phyloP scores from a whole-genome alignment of 30 jellyfish, hydroid and myxozoan genomes.

The Chrysaora quinquecirrha region DNA sequence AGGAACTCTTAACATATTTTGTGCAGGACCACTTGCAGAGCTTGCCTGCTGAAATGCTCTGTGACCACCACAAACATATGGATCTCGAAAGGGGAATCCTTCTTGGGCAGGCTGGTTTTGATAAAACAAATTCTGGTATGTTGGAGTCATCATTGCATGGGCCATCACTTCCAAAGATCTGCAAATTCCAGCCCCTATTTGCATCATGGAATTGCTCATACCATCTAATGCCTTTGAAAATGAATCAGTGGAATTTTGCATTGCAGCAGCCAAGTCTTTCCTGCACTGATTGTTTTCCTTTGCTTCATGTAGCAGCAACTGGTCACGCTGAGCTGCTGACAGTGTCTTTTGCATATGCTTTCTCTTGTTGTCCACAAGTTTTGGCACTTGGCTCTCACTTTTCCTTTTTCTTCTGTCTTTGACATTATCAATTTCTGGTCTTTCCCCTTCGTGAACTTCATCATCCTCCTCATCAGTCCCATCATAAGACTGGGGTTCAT shows the following conservation, averaged over 20 bases:
- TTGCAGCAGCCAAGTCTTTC: slow-evolving; percentile 25
- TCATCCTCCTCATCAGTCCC: not conserved
- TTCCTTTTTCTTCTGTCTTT: slow-evolving; percentile 18
- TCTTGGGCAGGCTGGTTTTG: slow-evolving; percentile 20
- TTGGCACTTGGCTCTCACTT: slow-evolving; percentile 26
- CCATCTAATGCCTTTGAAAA: slow-evolving; percentile 15
- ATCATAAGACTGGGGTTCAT: not conserved
- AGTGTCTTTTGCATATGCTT: slow-evolving; percentile 11
- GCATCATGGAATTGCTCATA: slow-evolving; percentile 13
- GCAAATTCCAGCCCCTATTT: slow-evolving; percentile 15
- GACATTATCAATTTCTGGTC: slow-evolving; percentile 7
- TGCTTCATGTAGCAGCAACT: slow-evolving; percentile 33
- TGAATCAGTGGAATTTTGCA: slow-evolving; percentile 36
- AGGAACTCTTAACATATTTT: too few species aligned
- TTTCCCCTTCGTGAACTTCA: not conserved
- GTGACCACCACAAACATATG: slow-evolving; percentile 2
- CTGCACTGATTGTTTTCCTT: slow-evolving; percentile 21
- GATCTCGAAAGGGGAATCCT: not conserved
- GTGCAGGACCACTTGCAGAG: not conserved
- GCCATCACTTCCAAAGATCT: slow-evolving; percentile 10
- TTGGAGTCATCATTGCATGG: slow-evolving; percentile 46
- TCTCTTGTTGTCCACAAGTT: slow-evolving; percentile 1
- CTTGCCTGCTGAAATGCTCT: slow-evolving; percentile 20
- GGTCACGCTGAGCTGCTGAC: slow-evolving; percentile 48
- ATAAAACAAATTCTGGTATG: slow-evolving; percentile 46